Evolutionary conservation across 1,140 invertebrate genomes (phyloP), one percentile per base, ranked within the genome.

Genomic region (Zaprionus ghesquierei): DNA sequence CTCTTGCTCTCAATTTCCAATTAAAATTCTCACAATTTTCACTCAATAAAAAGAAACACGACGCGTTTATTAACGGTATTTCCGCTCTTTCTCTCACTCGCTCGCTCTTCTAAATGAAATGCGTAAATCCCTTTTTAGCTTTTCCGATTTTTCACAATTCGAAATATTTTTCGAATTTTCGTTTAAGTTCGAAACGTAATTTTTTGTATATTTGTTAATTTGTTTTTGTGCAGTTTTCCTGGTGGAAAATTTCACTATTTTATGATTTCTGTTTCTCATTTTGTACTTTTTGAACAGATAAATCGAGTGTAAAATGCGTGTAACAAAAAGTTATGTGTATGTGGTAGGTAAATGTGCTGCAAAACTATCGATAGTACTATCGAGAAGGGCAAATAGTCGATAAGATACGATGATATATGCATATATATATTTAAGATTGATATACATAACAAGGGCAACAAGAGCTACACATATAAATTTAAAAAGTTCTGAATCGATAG

Each of bases 51-150:
- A 23, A 68, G 46, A 20, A n/a, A 56, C 79, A 77, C 84, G 84
- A 75, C 84, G 69, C 77, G 54, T 38, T 62, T 35, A 54, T 51
- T 22, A 20, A 18, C 41, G 15, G 15, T 44, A 18, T 20, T 10
- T 44, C n/a, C 46, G 20, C 29, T 61, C 56, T 41, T 31, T 44
- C 41, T 75, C 10, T 75, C 51, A 35, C 49, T 75, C 23, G 18
- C 22, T 51, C 55, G 20, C 29, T 35, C 22, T 29, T 49, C 41
- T 23, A 27, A 35, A 35, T 89, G 77, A 90, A 89, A 81, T 75
- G 76, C 81, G 73, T 85, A 85, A 92, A 92, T 89, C 91, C 90
- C 90, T 90, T 90, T n/a, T 92, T 91, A 78, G 86, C 81, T 92
- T 92, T 92, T 92, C 91, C 91, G 91, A 92, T 91, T 81, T 91